Evolutionary conservation across 1,140 invertebrate genomes (phyloP).

Genomic region (Apis dorsata): DNA sequence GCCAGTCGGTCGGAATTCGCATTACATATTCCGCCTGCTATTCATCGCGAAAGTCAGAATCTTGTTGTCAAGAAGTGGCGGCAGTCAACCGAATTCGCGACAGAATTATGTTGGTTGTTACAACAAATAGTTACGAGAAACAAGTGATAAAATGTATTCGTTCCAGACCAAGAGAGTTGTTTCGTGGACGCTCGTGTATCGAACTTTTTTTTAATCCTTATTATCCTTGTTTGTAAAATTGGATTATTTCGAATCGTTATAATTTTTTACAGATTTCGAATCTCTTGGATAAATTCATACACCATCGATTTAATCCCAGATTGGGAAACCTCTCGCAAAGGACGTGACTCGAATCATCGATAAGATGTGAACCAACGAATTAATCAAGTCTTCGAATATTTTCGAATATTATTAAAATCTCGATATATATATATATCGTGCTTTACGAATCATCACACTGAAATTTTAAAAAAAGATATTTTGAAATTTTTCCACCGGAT

Average conservation of each 20-base stretch:
- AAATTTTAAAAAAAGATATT: no score
- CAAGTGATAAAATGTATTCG: constrained; percentile 8
- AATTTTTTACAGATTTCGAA: no score
- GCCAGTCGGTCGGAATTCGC: not conserved
- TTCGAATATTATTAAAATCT: no score
- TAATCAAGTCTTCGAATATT: no score
- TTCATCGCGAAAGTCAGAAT: constrained; percentile 29
- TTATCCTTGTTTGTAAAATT: not conserved
- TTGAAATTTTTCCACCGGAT: no score
- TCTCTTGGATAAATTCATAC: no score
- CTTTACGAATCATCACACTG: no score
- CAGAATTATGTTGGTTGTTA: constrained; percentile 11
- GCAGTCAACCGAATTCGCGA: constrained; percentile 1
- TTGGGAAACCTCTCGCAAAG: no score
- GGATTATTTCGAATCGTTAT: not conserved
- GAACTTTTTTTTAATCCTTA: not conserved
- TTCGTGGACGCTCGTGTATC: not conserved
- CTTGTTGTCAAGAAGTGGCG: not conserved
- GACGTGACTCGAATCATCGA: no score
- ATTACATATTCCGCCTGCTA: constrained; percentile 15
- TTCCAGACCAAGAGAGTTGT: not conserved
- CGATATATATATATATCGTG: no score
- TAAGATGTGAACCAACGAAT: no score
- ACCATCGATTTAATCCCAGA: no score
- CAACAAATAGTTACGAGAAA: not conserved